Percentiles rank a stretch among this genome's conserved stretches.
Evolutionary conservation across 2,113 vertebrate genomes (phyloP).

Genomic region (Muntiacus reevesi): DNA sequence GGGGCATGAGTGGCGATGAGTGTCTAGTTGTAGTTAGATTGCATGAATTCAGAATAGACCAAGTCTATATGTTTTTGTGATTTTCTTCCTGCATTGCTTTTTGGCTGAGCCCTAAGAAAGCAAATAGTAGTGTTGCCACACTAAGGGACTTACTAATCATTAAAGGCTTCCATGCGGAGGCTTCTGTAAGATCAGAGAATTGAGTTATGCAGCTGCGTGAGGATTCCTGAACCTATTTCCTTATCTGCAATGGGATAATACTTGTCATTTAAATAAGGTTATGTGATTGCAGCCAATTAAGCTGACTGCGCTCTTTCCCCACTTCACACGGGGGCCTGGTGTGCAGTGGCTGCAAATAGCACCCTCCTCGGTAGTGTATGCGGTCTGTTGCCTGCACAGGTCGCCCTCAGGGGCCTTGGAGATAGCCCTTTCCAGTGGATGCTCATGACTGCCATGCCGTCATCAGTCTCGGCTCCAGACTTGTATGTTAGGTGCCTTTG

Average conservation of each 20-base stretch:
- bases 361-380: background rate
- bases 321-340: background rate
- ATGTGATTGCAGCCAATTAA: background rate
- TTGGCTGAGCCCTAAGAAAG: background rate
- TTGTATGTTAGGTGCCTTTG: background rate
- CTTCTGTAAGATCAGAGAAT: background rate
- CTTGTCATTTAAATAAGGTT: background rate
- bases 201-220: background rate
- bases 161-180: background rate
- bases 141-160: background rate
- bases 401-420: background rate
- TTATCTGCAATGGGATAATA: background rate
- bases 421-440: background rate
- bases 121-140: background rate
- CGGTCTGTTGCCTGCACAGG: background rate
- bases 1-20: background rate
- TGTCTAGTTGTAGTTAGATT: background rate
- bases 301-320: background rate
- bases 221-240: background rate
- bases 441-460: background rate
- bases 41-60: background rate
- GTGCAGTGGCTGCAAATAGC: background rate
- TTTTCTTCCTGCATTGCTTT: background rate
- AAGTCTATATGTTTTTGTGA: background rate
- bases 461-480: background rate